Evolutionary conservation across 2,888 invertebrate species (phyloP), one percentile per base, ranked within the genome.

Genomic region (Alcis repandata): DNA sequence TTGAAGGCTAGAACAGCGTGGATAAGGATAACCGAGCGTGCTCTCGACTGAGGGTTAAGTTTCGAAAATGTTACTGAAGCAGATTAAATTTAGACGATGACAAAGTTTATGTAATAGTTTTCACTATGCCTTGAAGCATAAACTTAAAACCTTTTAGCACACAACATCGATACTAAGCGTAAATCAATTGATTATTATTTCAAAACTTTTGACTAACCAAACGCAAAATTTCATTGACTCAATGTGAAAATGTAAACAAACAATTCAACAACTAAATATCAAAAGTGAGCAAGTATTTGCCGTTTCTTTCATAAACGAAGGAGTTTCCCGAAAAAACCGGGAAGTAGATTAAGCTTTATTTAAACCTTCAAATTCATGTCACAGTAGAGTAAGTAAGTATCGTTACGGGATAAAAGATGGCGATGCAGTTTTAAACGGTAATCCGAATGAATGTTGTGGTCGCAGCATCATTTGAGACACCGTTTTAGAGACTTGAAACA

Each of bases 21-120:
- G 86, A 89, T 88, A 85, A 86, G 79, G 86, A 89, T 88, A 85
- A 86, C 79, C 83, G 80, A 78, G 79, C 83, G 79, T 82, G 81
- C 79, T 78, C 79, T 67, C 76, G 71, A 70, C 80, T 74, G 77
- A 75, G n/a, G 38, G 38, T 78, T 80, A 77, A 84, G 80, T 84
- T 84, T 73, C 70, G 71, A 67, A 71, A 74, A 74, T 73, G 67
- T 73, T 73, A 67, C 46, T 10, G 22, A 17, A 20, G 13, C 27
- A 45, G 49, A 36, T 27, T 11, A 2, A 20, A 54, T 57, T 43
- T 17, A 63, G 52, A 45, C 63, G 64, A 63, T 61, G 38, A 63
- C 57, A 59, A 64, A 63, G 60, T 60, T 67, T 22, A 38, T 20
- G 33, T 36, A 36, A 3, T 11, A 1, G 27, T 15, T 27, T n/a